Conservation (phyloP, 2,113 vertebrate species). For the Columba janthina region DNA sequence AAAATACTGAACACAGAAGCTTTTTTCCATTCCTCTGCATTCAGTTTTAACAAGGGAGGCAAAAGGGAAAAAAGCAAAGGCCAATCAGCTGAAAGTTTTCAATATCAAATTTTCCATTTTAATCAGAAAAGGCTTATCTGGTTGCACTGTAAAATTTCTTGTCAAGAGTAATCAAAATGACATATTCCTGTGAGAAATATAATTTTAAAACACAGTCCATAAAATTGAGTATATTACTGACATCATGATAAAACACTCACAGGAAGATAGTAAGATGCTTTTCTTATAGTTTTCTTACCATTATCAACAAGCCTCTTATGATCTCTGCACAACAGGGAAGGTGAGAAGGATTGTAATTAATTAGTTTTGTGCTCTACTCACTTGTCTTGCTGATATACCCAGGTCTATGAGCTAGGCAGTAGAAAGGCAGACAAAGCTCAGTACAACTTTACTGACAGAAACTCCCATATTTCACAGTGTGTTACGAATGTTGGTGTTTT, state of each 20-base stretch:
- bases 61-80: not conserved
- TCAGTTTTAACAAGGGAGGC: not conserved
- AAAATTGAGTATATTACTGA: not conserved
- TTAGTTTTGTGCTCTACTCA: not conserved
- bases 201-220: slow-evolving; percentile 21
- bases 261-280: not conserved
- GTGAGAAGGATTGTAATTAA: not conserved
- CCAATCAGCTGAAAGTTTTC: not conserved
- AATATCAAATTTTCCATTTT: not conserved
- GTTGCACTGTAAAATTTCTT: not conserved
- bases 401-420: not conserved
- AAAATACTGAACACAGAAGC: not conserved
- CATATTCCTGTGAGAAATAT: slow-evolving; percentile 7
- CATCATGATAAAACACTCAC: not conserved
- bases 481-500: not conserved
- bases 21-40: not conserved
- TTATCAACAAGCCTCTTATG: not conserved
- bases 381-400: not conserved
- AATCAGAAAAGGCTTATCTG: not conserved
- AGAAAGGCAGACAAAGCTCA: not conserved
- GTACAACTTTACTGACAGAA: not conserved
- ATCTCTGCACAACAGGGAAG: not conserved
- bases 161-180: not conserved
- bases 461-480: not conserved
- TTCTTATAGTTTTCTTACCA: not conserved